phyloP scores from a whole-genome alignment of 2,113 vertebrate species.

The Bos javanicus region DNA sequence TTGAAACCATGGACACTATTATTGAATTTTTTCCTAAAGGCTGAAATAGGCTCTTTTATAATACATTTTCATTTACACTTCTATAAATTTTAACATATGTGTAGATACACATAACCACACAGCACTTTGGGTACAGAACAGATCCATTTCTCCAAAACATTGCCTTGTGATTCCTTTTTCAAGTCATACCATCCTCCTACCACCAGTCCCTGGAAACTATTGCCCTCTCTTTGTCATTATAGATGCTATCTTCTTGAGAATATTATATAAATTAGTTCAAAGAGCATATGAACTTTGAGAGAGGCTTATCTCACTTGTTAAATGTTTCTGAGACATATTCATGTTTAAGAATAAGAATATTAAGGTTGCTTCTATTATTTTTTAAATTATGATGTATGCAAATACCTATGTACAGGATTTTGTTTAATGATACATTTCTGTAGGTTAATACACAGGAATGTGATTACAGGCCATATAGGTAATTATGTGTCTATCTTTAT shows the following conservation, averaged over 20 bases:
- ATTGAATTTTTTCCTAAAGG: not conserved
- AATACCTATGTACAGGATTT: not conserved
- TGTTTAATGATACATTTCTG: not conserved
- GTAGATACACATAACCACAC: not conserved
- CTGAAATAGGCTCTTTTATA: not conserved
- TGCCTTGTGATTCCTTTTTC: not conserved
- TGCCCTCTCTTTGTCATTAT: not conserved
- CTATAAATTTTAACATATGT: not conserved
- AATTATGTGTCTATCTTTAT: not conserved
- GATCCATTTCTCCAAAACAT: not conserved
- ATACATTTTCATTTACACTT: not conserved
- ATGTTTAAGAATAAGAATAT: not conserved
- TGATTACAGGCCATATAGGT: not conserved
- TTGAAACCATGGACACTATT: not conserved
- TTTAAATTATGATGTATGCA: not conserved
- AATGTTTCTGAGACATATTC: not conserved
- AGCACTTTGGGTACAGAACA: not conserved
- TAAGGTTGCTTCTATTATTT: not conserved
- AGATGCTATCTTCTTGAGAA: not conserved
- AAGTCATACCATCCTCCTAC: not conserved
- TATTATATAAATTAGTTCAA: not conserved
- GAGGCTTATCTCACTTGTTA: not conserved
- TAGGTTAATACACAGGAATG: not conserved
- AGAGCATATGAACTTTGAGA: not conserved
- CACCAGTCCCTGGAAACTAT: not conserved